Percentiles rank a stretch among this genome's conserved stretches.
Evolutionary conservation across 2,113 vertebrate species (phyloP).

Genomic region (Oryzias javanicus): DNA sequence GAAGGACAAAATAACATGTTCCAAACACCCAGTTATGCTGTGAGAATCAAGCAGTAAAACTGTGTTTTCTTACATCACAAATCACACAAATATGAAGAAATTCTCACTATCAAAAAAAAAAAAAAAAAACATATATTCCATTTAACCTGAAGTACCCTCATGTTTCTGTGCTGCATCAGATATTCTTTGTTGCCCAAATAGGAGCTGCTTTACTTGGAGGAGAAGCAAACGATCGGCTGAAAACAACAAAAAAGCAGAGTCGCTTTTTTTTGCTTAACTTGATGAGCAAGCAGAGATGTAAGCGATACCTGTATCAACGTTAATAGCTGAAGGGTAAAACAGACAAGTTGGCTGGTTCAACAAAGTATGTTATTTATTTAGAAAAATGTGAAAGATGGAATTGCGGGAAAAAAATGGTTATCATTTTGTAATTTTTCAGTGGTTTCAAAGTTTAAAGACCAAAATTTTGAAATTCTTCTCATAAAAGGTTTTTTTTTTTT

Average conservation of each 20-base stretch:
- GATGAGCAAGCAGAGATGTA: slow-evolving; percentile 59
- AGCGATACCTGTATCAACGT: slow-evolving; percentile 32
- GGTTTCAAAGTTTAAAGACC: neutral
- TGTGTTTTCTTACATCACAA: too few species aligned
- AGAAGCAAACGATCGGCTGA: slow-evolving; percentile 32
- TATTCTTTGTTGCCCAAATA: neutral
- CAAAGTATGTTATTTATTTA: neutral
- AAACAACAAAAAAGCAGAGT: slow-evolving; percentile 23
- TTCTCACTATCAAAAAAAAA: too few species aligned
- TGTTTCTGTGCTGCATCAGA: neutral
- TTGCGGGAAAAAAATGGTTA: neutral
- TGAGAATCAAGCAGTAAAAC: too few species aligned
- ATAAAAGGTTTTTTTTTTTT: too few species aligned
- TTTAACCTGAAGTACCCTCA: neutral
- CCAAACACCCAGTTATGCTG: too few species aligned
- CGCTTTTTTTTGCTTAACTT: slow-evolving; percentile 9
- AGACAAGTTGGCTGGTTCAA: slow-evolving; percentile 18
- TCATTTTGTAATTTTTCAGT: neutral
- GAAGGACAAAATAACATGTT: too few species aligned
- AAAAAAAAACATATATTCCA: neutral
- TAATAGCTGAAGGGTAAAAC: slow-evolving; percentile 43
- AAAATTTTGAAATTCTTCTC: too few species aligned
- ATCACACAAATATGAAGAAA: too few species aligned
- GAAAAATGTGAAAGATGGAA: neutral
- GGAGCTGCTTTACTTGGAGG: slow-evolving; percentile 18